Conservation (phyloP, 1,140 invertebrate species). For the Diabrotica undecimpunctata region DNA sequence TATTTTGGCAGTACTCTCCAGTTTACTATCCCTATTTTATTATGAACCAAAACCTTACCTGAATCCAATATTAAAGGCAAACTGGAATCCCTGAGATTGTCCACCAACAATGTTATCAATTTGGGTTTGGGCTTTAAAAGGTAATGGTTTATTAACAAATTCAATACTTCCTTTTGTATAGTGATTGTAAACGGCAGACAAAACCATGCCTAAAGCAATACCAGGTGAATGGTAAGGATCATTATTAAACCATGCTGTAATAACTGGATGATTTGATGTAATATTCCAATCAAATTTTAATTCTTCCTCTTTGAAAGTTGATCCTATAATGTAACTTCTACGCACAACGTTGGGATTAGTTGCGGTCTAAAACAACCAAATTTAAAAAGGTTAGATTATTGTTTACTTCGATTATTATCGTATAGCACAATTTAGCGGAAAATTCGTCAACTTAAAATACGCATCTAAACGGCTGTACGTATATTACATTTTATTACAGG, state of each 20-base stretch:
- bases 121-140: slow-evolving; percentile 46
- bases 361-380: slow-evolving; percentile 28
- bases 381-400: too few species aligned
- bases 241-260: slow-evolving; percentile 59
- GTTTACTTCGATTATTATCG: too few species aligned
- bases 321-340: slow-evolving; percentile 51
- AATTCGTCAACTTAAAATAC: too few species aligned
- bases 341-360: slow-evolving; percentile 31
- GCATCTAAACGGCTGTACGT: too few species aligned
- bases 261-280: slow-evolving; percentile 18
- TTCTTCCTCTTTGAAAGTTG: slow-evolving; percentile 41
- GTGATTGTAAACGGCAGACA: slow-evolving; percentile 33
- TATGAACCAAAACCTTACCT: not conserved
- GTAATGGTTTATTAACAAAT: slow-evolving; percentile 67
- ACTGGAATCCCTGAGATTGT: slow-evolving; percentile 55
- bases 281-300: not conserved
- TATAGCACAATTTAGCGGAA: too few species aligned
- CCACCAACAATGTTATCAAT: slow-evolving; percentile 54
- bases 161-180: slow-evolving; percentile 46
- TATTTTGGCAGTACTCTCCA: too few species aligned
- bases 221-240: slow-evolving; percentile 64
- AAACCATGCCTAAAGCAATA: slow-evolving; percentile 32
- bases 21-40: too few species aligned
- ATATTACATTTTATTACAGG: too few species aligned
- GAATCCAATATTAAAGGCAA: slow-evolving; percentile 62